Percentiles rank a stretch among this genome's conserved stretches.
phyloP scores from a whole-genome alignment of 1,140 invertebrate genomes.

The Acromyrmex heyeri region DNA sequence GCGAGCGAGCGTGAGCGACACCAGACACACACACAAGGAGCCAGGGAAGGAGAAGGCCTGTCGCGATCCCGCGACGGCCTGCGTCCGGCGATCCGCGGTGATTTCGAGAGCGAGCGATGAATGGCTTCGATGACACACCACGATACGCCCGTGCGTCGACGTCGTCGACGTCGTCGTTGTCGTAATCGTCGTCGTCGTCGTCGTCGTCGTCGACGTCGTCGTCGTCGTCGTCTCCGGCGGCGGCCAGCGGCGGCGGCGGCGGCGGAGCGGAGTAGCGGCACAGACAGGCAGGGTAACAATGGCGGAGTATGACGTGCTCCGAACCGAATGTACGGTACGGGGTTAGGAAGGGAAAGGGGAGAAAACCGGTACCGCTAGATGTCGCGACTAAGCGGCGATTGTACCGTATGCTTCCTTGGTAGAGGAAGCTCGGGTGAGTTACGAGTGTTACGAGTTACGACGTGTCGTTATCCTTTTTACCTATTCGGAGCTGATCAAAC shows the following conservation, averaged over 20 bases:
- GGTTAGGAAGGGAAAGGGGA: too few relatives aligned
- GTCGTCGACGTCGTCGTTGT: neutral
- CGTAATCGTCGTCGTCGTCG: too few relatives aligned
- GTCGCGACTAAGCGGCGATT: neutral
- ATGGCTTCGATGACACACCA: slow-evolving; percentile 5
- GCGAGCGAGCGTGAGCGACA: neutral
- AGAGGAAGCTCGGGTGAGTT: neutral
- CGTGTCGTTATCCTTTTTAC: neutral
- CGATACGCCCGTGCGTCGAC: slow-evolving; percentile 38
- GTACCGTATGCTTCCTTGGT: neutral
- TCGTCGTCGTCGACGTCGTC: neutral
- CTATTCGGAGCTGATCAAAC: neutral
- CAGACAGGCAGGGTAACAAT: slow-evolving; percentile 42
- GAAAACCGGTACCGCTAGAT: neutral
- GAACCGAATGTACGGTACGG: neutral
- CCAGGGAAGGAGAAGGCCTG: neutral
- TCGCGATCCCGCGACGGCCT: neutral
- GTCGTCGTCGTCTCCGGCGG: slow-evolving; percentile 19
- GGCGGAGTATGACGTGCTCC: slow-evolving; percentile 39
- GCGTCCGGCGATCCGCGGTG: neutral
- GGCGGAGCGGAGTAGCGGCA: neutral
- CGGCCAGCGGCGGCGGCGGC: too few relatives aligned
- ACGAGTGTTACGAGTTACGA: neutral
- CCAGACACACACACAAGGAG: neutral
- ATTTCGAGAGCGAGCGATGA: slow-evolving; percentile 15